Evolutionary conservation across 1,140 invertebrate species (phyloP).

Genomic region (Protaetia brevitarsis): DNA sequence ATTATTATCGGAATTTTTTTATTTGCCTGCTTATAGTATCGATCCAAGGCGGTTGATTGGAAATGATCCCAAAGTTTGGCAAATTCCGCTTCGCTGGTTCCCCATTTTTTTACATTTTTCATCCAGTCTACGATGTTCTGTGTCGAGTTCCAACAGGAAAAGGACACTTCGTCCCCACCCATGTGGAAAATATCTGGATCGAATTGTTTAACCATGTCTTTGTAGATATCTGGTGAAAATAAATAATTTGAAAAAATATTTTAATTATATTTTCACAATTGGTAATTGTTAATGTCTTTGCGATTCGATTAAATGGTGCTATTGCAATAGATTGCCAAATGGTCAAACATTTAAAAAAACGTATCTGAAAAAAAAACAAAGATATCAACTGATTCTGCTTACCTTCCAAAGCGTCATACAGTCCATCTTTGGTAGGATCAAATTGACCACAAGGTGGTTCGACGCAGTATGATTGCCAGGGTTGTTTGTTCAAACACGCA

Average conservation of each 20-base stretch:
- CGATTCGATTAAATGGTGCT: background rate
- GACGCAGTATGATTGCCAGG: constrained; percentile 74
- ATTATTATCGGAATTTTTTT: constrained; percentile 64
- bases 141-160: constrained; percentile 74
- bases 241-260: too few species aligned
- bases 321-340: background rate
- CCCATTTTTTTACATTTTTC: constrained; percentile 56
- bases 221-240: constrained; percentile 43
- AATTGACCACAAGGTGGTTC: constrained; percentile 86
- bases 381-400: constrained; percentile 31
- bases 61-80: constrained; percentile 75
- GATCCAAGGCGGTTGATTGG: constrained; percentile 63
- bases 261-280: background rate
- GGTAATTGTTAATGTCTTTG: background rate
- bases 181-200: constrained; percentile 80
- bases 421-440: constrained; percentile 69
- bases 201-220: constrained; percentile 57
- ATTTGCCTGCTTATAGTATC: constrained; percentile 54
- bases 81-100: constrained; percentile 59
- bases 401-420: constrained; percentile 71
- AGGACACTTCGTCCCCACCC: constrained; percentile 78
- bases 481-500: constrained; percentile 68
- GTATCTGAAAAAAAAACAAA: background rate
- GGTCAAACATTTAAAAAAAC: background rate
- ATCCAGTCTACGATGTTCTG: constrained; percentile 68